Evolutionary conservation across 1,140 invertebrate species (phyloP), one percentile per base, ranked within the genome.

Genomic region (Papilio aristodemus): DNA sequence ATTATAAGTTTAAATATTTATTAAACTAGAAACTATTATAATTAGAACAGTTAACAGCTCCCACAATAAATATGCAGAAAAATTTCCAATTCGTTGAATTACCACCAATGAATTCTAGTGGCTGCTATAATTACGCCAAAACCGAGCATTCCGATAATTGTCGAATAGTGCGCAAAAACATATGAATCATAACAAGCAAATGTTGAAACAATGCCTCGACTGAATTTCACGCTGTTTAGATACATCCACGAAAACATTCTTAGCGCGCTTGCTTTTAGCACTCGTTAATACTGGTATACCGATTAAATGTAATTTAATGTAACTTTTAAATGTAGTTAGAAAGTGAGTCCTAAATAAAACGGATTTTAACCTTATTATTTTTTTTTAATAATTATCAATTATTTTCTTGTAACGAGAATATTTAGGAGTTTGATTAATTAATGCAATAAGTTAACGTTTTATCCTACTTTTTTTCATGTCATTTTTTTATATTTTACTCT

Each of bases 121-220:
- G 25, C 11, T 17, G 6, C 32, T 22, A 19, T 22, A 36, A 37
- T 38, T 60, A 17, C 58, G 58, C 17, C 32, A 37, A 19, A 60
- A 58, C 27, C n/a, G 22, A 36, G 54, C 19, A 58, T 36, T 60
- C 58, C 14, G 58, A 38, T 60, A 60, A 60, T 60, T 60, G 58
- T 60, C 58, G 58, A 37, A 17, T 37, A 32, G 57, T 22, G 50
- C 14, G 14, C 58, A 19, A 60, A 60, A 60, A 60, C 36, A 36
- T 60, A 60, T 60, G 58, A 60, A 60, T 60, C 58, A 60, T 60
- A 19, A 19, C 36, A 62, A 37, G 27, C 27, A 62, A 38, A 19
- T 62, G 32, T 37, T 62, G 57, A 36, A 58, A 58, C 27, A 58
- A 58, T 58, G 25, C 57, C 4, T 58, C 57, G 57, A 6, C 27